phyloP scores from a whole-genome alignment of 1,140 invertebrate species.

The Leptopilina boulardi region DNA sequence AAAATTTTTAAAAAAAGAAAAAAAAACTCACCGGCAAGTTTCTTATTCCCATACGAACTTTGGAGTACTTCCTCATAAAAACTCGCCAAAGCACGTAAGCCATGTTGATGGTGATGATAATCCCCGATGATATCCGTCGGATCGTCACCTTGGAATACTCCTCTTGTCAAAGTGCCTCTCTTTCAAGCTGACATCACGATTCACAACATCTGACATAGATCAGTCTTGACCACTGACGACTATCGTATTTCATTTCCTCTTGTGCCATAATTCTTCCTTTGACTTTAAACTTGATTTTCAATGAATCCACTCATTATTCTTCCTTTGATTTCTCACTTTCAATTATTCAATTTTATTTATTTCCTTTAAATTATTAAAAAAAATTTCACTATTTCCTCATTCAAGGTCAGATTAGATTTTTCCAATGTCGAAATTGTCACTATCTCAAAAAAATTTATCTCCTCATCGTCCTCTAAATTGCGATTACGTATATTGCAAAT shows the following conservation, averaged over 20 bases:
- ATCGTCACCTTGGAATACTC: conserved; percentile 58
- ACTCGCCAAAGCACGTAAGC: conserved; percentile 76
- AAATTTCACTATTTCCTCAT: not conserved
- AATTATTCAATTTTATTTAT: not conserved
- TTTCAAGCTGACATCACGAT: conserved; percentile 46
- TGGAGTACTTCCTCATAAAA: conserved; percentile 75
- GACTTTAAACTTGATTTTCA: not conserved
- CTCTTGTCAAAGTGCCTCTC: conserved; percentile 44
- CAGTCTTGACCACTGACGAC: conserved; percentile 45
- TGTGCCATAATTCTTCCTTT: conserved; percentile 46
- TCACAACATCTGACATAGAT: conserved; percentile 52
- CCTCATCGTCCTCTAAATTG: conserved; percentile 11
- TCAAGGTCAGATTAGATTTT: not conserved
- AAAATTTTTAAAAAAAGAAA: conserved; percentile 19
- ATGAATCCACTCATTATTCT: conserved; percentile 18
- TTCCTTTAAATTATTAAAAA: not conserved
- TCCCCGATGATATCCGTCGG: conserved; percentile 42
- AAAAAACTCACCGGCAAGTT: conserved; percentile 71
- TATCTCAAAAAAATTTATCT: not conserved
- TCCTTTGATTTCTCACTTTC: not conserved
- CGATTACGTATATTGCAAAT: not conserved
- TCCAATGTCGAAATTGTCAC: not conserved
- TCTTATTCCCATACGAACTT: conserved; percentile 74
- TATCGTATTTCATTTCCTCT: conserved; percentile 49
- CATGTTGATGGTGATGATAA: conserved; percentile 64